Conservation (phyloP, 2,888 invertebrate species). For the Trisateles emortualis region DNA sequence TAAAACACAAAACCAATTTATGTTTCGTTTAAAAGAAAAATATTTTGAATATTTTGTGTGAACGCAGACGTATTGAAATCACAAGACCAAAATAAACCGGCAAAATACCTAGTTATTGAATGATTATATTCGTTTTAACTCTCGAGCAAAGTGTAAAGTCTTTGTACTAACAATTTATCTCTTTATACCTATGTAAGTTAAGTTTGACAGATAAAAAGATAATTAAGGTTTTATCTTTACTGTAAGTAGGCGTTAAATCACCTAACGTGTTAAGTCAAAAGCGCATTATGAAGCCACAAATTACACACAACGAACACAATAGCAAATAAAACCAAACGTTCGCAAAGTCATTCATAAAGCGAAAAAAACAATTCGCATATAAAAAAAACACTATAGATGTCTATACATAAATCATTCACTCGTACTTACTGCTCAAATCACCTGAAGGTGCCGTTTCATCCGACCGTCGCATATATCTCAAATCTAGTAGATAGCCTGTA, state of each 20-base stretch:
- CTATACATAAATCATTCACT: not conserved
- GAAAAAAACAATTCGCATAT: slow-evolving; percentile 2
- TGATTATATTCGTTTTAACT: not conserved
- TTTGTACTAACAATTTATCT: too few relatives aligned
- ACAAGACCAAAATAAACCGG: not conserved
- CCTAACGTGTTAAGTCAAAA: not conserved
- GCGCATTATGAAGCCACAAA: not conserved
- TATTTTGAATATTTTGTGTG: slow-evolving; percentile 11
- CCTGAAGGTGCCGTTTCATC: slow-evolving; percentile 55
- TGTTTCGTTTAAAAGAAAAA: slow-evolving; percentile 20
- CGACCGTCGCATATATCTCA: slow-evolving; percentile 75
- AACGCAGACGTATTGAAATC: slow-evolving; percentile 9
- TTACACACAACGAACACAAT: not conserved
- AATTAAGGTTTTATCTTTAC: slow-evolving; percentile 10
- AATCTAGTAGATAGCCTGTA: slow-evolving; percentile 85
- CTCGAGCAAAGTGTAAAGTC: too few relatives aligned
- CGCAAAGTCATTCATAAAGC: slow-evolving; percentile 2
- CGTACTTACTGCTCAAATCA: slow-evolving; percentile 67
- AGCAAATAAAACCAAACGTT: slow-evolving; percentile 1
- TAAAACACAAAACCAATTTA: slow-evolving; percentile 31
- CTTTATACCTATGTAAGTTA: too few relatives aligned
- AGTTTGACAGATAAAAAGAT: slow-evolving; percentile 28
- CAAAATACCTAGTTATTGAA: not conserved
- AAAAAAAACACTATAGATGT: not conserved
- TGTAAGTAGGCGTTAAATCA: slow-evolving; percentile 13